Base-by-base conservation (phyloP, 2,888 invertebrate genomes). In the Caradrina clavipalpis region DNA sequence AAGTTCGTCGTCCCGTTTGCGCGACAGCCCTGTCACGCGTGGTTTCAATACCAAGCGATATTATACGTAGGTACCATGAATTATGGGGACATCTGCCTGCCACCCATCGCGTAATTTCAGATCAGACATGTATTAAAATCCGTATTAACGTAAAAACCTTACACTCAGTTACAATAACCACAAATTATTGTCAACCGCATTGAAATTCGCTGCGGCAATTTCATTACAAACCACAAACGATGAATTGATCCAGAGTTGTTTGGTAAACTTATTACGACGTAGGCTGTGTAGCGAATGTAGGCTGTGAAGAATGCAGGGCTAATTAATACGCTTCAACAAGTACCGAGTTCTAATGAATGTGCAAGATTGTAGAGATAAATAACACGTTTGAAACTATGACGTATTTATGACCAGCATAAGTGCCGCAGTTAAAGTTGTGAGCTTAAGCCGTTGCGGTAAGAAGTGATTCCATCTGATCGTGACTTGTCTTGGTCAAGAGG, bases 171-270 rank as follows among this genome's bases (percentile, higher is more conserved):
- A 83, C 82, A 84, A 85, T 77, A 85, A 89, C 93, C 93, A 89
- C 94, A 93, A 94, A 93, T 93, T 90, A 91, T 87, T 87, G 86
- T 77, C 69, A 73, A 87, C 91, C 89, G 84, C 90, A 89, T 88
- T 88, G 89, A 91, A 92, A 92, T 92, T 89, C 86, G 88, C 82
- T 89, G 90, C 83, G 90, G 88, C 85, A 84, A 87, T 91, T 92
- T 92, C 92, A 93, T 93, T 92, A 92, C 88, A 89, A 90, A 90
- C 93, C 92, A 81, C 94, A 88, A 85, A 88, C 90, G 83, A 88
- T 88, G 89, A 88, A 91, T 88, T 87, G 86, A 89, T 89, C 85
- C 86, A 82, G 84, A 90, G 89, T 90, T 89, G 85, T 86, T 84
- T 82, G 78, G 74, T 78, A 83, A 83, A 87, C 78, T 83, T 83